Evolutionary conservation across 2,113 vertebrate species (phyloP), one percentile per base, ranked within the genome.

Genomic region (Phycodurus eques): DNA sequence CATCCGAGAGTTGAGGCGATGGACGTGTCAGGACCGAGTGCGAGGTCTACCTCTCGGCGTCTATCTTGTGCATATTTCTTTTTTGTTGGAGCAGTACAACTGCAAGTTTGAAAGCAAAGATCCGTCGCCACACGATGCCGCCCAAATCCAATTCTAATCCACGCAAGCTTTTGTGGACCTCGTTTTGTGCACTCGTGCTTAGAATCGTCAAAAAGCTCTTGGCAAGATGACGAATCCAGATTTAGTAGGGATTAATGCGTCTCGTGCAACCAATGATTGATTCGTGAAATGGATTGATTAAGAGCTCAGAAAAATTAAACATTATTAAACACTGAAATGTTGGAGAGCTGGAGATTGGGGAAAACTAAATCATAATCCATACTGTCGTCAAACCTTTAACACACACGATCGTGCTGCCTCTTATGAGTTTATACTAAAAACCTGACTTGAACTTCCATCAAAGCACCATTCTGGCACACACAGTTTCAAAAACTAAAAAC

Each of bases 11-110:
- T 76, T 12, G 49, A 80, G 71, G 77, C 82, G 73, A 86, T 54
- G 79, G 82, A 81, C 71, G 70, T 53, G 67, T 66, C 47, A 64
- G 76, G 43, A 74, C 39, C 51, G 49, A 62, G 57, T 68, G 62
- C 67, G 72, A 71, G 71, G 72, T 43, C 70, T 39, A 76, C 42
- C 62, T 75, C 78, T 85, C 72, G 59, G 27, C 27, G 27, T 27
- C 27, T 27, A 27, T 80, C 79, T 70, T 76, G 75, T 14, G 59
- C 27, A 69, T 71, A 42, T 43, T 54, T 62, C 53, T 68, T 74
- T 74, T 78, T 72, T 43, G 70, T 75, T 71, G 78, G 70, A 73
- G 86, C 68, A 70, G 82, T 87, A 84, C 80, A 68, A 83, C 81
- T 83, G 81, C 77, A 73, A 71, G 81, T 73, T 70, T 71, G 57